phyloP scores from a whole-genome alignment of 2,888 invertebrate genomes.

The Epiblema foenella region DNA sequence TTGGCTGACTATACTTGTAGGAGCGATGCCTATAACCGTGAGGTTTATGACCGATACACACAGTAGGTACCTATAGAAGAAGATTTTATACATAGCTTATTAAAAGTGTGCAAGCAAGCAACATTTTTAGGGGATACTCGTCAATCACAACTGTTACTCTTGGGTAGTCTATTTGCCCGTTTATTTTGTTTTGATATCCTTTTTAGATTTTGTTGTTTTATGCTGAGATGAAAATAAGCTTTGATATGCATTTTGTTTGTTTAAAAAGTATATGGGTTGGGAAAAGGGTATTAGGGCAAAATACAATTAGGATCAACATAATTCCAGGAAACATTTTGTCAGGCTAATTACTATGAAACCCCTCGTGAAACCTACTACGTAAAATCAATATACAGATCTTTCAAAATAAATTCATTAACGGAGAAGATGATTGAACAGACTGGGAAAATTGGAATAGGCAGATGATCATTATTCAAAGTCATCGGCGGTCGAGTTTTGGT shows the following conservation, averaged over 20 bases:
- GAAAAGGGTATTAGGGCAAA: neutral
- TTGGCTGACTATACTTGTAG: neutral
- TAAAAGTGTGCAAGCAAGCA: too few species aligned
- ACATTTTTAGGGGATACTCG: too few species aligned
- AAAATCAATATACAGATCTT: neutral
- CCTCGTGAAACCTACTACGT: neutral
- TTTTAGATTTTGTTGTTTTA: too few species aligned
- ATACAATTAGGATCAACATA: neutral
- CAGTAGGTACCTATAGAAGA: too few species aligned
- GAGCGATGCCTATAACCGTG: neutral
- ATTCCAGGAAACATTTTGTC: neutral
- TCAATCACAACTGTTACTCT: too few species aligned
- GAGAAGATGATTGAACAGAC: conserved; percentile 29
- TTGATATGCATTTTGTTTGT: too few species aligned
- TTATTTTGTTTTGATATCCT: too few species aligned
- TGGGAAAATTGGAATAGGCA: conserved; percentile 18
- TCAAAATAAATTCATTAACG: neutral
- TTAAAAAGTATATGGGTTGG: neutral
- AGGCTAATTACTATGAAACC: neutral
- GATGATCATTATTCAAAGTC: conserved; percentile 24
- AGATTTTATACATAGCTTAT: too few species aligned
- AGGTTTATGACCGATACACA: too few species aligned
- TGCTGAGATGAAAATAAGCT: too few species aligned
- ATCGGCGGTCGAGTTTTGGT: neutral
- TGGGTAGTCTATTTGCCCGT: too few species aligned